Percentiles rank a stretch among this genome's conserved stretches.
These are phyloP conservation scores for Danio albolineatus DNA, from an alignment of 2,797 vertebrate species.

Conservation along the genomic window DNA sequence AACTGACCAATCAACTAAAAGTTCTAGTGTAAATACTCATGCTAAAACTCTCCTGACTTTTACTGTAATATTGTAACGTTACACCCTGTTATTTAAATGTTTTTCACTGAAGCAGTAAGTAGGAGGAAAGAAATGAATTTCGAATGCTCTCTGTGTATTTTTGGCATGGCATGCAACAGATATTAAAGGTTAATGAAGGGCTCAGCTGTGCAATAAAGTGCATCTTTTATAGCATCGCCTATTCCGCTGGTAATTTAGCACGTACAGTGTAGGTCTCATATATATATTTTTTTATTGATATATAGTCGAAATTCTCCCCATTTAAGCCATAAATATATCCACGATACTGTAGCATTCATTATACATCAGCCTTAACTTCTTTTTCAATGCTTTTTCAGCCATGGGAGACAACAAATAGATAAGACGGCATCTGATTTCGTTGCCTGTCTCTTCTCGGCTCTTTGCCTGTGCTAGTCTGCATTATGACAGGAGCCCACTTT, in stretches of 20 bases:
- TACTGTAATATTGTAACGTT: background rate
- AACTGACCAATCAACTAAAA: too few relatives aligned
- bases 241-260: slow-evolving; percentile 2
- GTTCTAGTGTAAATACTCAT: background rate
- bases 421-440: slow-evolving; percentile 37
- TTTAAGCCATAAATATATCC: background rate
- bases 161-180: slow-evolving; percentile 16
- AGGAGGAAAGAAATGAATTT: slow-evolving; percentile 19
- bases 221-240: slow-evolving; percentile 22
- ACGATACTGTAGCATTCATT: background rate
- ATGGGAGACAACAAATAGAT: slow-evolving; percentile 37
- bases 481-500: slow-evolving; percentile 67
- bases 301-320: background rate
- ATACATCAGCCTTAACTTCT: slow-evolving; percentile 15
- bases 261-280: background rate
- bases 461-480: slow-evolving; percentile 47
- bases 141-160: slow-evolving; percentile 14
- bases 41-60: background rate
- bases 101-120: slow-evolving; percentile 11
- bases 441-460: slow-evolving; percentile 49
- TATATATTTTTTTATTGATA: too few relatives aligned
- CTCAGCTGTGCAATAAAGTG: slow-evolving; percentile 16
- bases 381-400: background rate
- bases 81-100: background rate
- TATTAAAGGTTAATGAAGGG: slow-evolving; percentile 55